Base-by-base conservation (phyloP, 2,113 vertebrate genomes). In the Esox niger region DNA sequence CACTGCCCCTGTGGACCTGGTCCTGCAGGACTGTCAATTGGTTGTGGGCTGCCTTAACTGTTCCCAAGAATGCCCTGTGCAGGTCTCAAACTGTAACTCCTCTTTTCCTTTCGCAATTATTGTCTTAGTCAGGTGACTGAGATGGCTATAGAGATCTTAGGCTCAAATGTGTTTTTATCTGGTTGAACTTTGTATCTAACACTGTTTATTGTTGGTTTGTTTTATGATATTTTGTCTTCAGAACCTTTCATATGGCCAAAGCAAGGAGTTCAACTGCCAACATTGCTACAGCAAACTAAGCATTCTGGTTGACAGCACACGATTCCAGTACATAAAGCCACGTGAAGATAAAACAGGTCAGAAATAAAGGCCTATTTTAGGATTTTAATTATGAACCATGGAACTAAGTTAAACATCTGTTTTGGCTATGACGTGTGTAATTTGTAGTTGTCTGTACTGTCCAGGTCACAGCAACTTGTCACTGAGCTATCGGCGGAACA, bases 241-340 rank as follows among this genome's bases (percentile, higher is more conserved):
- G 91, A 87, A 78, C 8, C 6, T 93, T 56, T 82, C 77, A 13
- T 93, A 90, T 58, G 93, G 93, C n/a, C 88, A 91, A 76, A 81
- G 77, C 21, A 89, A 84, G 76, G 91, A 92, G 64, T 52, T 87
- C 1, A 91, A 89, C 64, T 94, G 93, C 73, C 86, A 88, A 47
- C 82, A 90, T 60, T 94, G 93, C 69, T 89, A 93, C 77, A 71
- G 79, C 70, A 91, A 91, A 63, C 90, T 92, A 46, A 88, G 84
- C 62, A 62, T 93, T 49, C 68, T 82, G 56, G 85, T 77, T n/a
- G 92, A 94, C 59, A 89, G 90, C 32, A 66, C 87, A 10, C 86
- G 78, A 55, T 93, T 94, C 78, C 87, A 91, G 58, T 88, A 85
- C 47, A 87, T 93, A 71, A 88, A 79, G 35, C 85, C 88, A 33